Evolutionary conservation across 1,140 invertebrate species (phyloP), one percentile per base, ranked within the genome.

Genomic region (Coenobita brevimanus): DNA sequence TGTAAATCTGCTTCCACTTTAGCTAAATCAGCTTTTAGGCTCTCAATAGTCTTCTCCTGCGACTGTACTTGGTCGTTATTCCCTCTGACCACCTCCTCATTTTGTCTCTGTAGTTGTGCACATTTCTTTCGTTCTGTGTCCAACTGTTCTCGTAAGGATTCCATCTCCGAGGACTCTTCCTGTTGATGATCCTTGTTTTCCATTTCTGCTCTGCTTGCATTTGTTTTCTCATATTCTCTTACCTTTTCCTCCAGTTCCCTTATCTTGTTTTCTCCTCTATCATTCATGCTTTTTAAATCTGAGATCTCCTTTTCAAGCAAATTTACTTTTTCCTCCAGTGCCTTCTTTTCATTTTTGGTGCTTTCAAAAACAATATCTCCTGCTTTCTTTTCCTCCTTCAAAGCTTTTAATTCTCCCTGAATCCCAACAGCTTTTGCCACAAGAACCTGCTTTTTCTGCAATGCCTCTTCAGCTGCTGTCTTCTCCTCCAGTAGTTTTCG

Each of bases 401-500:
- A 30, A 38, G 60, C 27, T 36, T n/a, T 41, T 46, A 87, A 15
- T 50, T 87, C 85, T 41, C 60, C 76, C 64, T 87, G 76, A 41
- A 87, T 15, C 60, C 43, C 60, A 24, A 76, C 30, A 36, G 41
- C 15, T 43, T 85, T 85, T 10, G 82, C 82, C 36, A 81, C 75
- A 36, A 85, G 54, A 21, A 67, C 71, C 46, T 89, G 82, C 36
- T 79, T 64, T 60, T 73, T 83, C 21, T 81, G 60, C 0, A 85
- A 10, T n/a, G 57, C 60, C 24, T 84, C 75, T 76, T 89, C 88
- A 17, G 80, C 38, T 21, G 57, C 71, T 10, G 75, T 57, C 33
- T 85, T 89, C 60, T 89, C 82, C 24, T 85, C 21, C 33, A 89
- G 33, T n/a, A 89, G 79, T 54, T 89, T 89, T 36, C 84, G 84